Evolutionary conservation across 2,888 invertebrate species (phyloP), one percentile per base, ranked within the genome.

Genomic region (Orchestes rusci): DNA sequence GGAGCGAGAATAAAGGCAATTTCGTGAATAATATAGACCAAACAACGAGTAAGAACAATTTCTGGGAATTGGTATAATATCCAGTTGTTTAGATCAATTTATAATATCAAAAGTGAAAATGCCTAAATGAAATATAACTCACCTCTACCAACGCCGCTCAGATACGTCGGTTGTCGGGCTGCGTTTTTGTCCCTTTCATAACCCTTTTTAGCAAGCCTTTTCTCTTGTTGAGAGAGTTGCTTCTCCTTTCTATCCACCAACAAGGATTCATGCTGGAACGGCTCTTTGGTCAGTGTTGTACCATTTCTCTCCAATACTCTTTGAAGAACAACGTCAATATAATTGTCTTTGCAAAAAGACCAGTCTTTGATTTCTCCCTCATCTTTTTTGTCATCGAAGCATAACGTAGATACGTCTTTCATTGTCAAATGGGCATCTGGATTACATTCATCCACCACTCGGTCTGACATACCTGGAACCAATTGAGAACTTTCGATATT

Each of bases 391-490:
- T 92, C 89, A 60, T 92, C 89, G 70, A 89, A 89, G 59, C 94
- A 86, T 16, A 96, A 71, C 51, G 88, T 90, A 10, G 88, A 89
- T 20, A 90, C 84, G 61, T 91, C 91, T 68, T 89, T 90, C 70
- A 90, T 79, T 2, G 88, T 88, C 19, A 92, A 72, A 65, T 90
- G 90, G 1, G 94, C 93, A 63, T 97, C 94, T 0, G 96, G 95
- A 68, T 96, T 94, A 62, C 95, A 87, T 66, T 99, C 97, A 70
- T 99, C 97, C 0, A 99, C 95, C 3, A 99, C 95, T 12, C 97
- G 77, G 69, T 97, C 95, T 0, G 96, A 89, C 88, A 97, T 94
- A 45, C 69, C 68, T 68, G 39, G 34, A 59, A 50, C 45, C 13
- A 41, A 19, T 33, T 8, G 2, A 34, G 8, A n/a, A 28, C n/a